phyloP scores from a whole-genome alignment of 1,140 invertebrate species.

The Drosophila takahashii region DNA sequence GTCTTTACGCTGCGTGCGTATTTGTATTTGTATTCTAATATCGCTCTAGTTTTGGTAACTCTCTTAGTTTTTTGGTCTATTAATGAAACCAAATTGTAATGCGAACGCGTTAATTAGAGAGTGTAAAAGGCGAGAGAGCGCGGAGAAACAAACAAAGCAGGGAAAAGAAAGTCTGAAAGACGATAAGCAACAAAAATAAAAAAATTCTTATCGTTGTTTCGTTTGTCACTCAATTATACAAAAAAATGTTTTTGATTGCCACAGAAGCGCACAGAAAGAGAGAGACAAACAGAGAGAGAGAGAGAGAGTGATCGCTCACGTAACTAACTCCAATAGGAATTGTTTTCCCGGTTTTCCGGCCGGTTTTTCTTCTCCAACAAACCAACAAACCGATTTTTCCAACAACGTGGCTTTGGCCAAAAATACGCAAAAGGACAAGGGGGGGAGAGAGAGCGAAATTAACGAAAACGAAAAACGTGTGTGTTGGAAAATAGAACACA shows the following conservation, averaged over 20 bases:
- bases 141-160: conserved; percentile 13
- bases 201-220: conserved; percentile 66
- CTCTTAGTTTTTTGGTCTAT: conserved; percentile 46
- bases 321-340: conserved; percentile 80
- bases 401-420: conserved; percentile 67
- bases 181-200: conserved; percentile 43
- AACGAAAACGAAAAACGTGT: conserved; percentile 41
- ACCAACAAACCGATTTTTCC: conserved; percentile 46
- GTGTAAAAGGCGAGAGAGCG: conserved; percentile 1
- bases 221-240: conserved; percentile 68
- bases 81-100: conserved; percentile 76
- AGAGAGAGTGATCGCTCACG: conserved; percentile 38
- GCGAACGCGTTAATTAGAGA: conserved; percentile 69
- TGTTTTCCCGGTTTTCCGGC: conserved; percentile 73
- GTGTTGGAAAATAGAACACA: conserved; percentile 69
- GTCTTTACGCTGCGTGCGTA: conserved; percentile 47
- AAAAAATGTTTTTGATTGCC: conserved; percentile 34
- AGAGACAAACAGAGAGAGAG: conserved; percentile 1
- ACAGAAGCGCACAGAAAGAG: not conserved
- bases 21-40: conserved; percentile 5
- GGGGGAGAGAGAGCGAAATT: conserved; percentile 12
- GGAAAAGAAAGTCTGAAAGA: conserved; percentile 49
- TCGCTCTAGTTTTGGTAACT: conserved; percentile 53
- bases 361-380: conserved; percentile 62
- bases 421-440: conserved; percentile 46